A percentile compares a stretch with the other conserved stretches of the same genome.
phyloP scores from a whole-genome alignment of 1,140 invertebrate genomes.

The Odontomachus brunneus region DNA sequence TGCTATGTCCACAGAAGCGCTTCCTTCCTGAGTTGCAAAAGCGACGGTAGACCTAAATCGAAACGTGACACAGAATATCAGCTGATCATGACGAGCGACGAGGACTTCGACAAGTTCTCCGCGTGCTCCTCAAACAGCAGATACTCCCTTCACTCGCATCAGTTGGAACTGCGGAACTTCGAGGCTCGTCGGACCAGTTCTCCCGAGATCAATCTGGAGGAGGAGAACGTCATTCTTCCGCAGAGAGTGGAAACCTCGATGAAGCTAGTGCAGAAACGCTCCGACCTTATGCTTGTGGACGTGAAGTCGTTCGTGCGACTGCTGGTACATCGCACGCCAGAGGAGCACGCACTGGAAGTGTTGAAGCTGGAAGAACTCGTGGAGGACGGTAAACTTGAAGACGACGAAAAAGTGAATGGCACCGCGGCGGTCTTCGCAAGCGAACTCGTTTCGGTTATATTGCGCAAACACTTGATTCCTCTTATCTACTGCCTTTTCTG shows the following conservation, averaged over 20 bases:
- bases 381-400: background rate
- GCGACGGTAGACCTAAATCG: background rate
- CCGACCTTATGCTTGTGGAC: background rate
- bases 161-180: background rate
- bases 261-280: background rate
- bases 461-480: constrained; percentile 63
- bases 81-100: constrained; percentile 6
- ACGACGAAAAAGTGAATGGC: no score
- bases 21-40: background rate
- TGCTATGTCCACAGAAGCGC: background rate
- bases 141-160: background rate
- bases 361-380: no score
- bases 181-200: background rate
- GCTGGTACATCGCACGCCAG: background rate
- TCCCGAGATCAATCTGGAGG: background rate
- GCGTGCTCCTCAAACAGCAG: background rate
- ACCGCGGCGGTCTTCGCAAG: background rate
- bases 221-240: background rate
- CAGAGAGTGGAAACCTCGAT: background rate
- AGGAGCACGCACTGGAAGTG: constrained; percentile 1
- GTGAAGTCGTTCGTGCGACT: background rate
- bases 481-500: constrained; percentile 73
- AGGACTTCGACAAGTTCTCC: background rate
- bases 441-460: constrained; percentile 34
- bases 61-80: background rate